phyloP scores from a whole-genome alignment of 2,797 vertebrate species.

The Borostomias antarcticus region DNA sequence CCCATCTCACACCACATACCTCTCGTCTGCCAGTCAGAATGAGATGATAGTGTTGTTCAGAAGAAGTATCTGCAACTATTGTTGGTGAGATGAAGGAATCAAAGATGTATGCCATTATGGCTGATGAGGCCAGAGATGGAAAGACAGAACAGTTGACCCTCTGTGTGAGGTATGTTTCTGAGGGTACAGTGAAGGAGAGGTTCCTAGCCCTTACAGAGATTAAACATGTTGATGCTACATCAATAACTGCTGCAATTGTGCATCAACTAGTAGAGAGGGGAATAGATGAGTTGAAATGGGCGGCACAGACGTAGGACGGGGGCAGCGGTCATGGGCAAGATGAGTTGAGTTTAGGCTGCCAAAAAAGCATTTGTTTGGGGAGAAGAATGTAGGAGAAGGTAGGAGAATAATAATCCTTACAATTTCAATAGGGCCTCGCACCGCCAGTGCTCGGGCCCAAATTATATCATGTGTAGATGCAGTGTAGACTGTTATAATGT shows the following conservation, averaged over 20 bases:
- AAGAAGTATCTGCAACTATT: constrained; percentile 22
- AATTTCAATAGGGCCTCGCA: too few species aligned
- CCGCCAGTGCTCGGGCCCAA: too few species aligned
- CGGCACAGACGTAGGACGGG: neutral
- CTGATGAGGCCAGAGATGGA: constrained; percentile 21
- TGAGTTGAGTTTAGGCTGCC: too few species aligned
- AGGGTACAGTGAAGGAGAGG: constrained; percentile 8
- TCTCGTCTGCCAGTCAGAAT: constrained; percentile 8
- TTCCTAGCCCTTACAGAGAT: constrained; percentile 17
- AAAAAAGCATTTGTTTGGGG: too few species aligned
- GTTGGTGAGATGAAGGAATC: constrained; percentile 22
- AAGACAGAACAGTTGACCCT: constrained; percentile 12
- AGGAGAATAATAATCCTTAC: too few species aligned
- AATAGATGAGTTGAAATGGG: constrained; percentile 13
- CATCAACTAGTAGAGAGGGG: constrained; percentile 1
- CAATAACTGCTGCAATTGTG: constrained; percentile 15
- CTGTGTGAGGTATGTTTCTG: constrained; percentile 15
- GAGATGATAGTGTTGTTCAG: constrained; percentile 22
- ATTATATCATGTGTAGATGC: too few species aligned
- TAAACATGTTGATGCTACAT: neutral
- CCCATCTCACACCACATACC: constrained; percentile 22
- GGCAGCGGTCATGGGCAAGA: constrained; percentile 5
- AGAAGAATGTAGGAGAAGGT: too few species aligned
- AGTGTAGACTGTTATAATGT: too few species aligned
- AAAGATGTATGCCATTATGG: constrained; percentile 22